phyloP scores from a whole-genome alignment of 2,113 vertebrate genomes.

The Orientallactaga bullata region DNA sequence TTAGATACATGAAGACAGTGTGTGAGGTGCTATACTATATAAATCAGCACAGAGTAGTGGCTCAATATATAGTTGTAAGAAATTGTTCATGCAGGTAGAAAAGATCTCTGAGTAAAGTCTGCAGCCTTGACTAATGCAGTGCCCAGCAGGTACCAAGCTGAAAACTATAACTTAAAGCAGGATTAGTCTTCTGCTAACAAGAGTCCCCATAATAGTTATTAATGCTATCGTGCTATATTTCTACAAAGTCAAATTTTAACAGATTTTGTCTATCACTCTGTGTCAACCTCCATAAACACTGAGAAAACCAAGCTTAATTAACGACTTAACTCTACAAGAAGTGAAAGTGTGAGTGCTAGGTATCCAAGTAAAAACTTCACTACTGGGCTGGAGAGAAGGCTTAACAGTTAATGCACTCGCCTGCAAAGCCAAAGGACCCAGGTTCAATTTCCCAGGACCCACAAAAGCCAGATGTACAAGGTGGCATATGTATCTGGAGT shows the following conservation, averaged over 20 bases:
- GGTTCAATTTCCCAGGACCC: too few relatives aligned
- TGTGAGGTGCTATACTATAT: background rate
- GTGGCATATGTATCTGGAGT: too few relatives aligned
- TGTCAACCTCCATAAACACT: background rate
- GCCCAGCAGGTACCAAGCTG: background rate
- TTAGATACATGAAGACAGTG: background rate
- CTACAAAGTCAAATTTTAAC: background rate
- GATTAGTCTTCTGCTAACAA: background rate
- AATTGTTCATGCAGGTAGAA: background rate
- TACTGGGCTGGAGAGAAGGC: background rate
- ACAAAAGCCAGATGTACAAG: too few relatives aligned
- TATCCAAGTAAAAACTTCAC: background rate
- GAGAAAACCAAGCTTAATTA: background rate
- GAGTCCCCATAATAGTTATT: background rate
- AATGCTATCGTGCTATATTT: background rate
- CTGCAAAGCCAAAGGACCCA: too few relatives aligned
- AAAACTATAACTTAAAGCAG: conserved; percentile 14
- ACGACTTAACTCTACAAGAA: background rate
- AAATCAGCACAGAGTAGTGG: conserved; percentile 15
- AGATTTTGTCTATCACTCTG: background rate
- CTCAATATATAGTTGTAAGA: background rate
- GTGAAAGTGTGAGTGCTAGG: background rate
- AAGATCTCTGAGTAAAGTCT: background rate
- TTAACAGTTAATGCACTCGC: too few relatives aligned
- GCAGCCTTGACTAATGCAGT: background rate